These are phyloP conservation scores for Martes flavigula DNA, from an alignment of 2,797 vertebrate species.

Conservation along the genomic window DNA sequence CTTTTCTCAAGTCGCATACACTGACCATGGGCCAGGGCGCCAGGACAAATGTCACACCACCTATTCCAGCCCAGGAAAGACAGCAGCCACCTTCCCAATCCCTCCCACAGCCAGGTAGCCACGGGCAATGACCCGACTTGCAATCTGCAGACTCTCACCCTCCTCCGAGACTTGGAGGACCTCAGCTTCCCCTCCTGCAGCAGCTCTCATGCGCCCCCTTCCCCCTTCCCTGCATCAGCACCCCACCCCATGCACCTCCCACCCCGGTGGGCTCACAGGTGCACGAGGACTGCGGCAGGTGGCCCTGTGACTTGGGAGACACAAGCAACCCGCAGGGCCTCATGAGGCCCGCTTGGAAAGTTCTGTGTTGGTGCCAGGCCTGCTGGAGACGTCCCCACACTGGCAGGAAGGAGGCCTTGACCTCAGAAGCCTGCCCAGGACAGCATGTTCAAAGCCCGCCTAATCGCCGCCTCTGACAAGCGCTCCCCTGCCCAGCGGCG, in stretches of 20 bases:
- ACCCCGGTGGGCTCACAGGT: background rate
- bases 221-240: background rate
- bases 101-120: background rate
- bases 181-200: background rate
- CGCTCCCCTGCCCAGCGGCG: background rate
- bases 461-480: background rate
- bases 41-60: background rate
- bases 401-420: background rate
- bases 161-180: background rate
- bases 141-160: background rate
- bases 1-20: background rate
- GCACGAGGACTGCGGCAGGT: background rate
- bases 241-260: background rate
- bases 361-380: background rate
- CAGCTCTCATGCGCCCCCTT: background rate
- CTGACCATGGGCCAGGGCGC: background rate
- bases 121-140: background rate
- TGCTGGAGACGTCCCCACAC: background rate
- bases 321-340: background rate
- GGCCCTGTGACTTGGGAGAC: background rate
- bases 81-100: background rate
- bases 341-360: background rate
- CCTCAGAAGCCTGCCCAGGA: background rate
- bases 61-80: background rate
- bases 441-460: rapidly evolving